These are phyloP conservation scores for Deilephila porcellus DNA, from an alignment of 2,888 invertebrate genomes.

Conservation along the genomic window DNA sequence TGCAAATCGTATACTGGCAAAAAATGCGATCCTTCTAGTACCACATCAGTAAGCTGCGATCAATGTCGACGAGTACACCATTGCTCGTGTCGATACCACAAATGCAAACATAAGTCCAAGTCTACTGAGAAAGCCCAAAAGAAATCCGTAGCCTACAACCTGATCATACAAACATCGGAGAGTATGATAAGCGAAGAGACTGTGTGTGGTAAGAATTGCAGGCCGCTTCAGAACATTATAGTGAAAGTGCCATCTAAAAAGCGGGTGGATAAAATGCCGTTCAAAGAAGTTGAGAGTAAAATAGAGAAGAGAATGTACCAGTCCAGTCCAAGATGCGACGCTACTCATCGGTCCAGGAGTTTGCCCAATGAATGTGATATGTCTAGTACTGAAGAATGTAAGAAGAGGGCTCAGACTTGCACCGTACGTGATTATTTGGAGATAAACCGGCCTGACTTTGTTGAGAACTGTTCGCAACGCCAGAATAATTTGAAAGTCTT, in stretches of 20 bases:
- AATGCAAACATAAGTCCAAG: constrained; percentile 65
- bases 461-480: constrained; percentile 69
- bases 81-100: constrained; percentile 64
- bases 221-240: constrained; percentile 67
- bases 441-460: constrained; percentile 89
- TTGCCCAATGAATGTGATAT: constrained; percentile 67
- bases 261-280: constrained; percentile 54
- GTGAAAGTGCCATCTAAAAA: constrained; percentile 73
- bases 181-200: constrained; percentile 70
- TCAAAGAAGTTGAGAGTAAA: constrained; percentile 62
- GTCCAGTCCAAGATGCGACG: constrained; percentile 49
- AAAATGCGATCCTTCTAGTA: constrained; percentile 69
- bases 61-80: constrained; percentile 66
- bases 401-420: constrained; percentile 59
- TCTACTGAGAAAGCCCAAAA: constrained; percentile 62
- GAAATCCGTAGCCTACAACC: constrained; percentile 75
- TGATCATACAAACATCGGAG: constrained; percentile 78
- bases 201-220: constrained; percentile 45
- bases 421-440: constrained; percentile 89
- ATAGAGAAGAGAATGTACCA: constrained; percentile 53
- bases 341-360: constrained; percentile 58
- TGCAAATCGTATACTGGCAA: constrained; percentile 58
- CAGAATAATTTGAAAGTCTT: constrained; percentile 71
- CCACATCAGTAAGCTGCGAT: constrained; percentile 69
- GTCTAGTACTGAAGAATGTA: constrained; percentile 66